Evolutionary conservation across 2,888 invertebrate genomes (phyloP).

Genomic region (Bombylius discolor): DNA sequence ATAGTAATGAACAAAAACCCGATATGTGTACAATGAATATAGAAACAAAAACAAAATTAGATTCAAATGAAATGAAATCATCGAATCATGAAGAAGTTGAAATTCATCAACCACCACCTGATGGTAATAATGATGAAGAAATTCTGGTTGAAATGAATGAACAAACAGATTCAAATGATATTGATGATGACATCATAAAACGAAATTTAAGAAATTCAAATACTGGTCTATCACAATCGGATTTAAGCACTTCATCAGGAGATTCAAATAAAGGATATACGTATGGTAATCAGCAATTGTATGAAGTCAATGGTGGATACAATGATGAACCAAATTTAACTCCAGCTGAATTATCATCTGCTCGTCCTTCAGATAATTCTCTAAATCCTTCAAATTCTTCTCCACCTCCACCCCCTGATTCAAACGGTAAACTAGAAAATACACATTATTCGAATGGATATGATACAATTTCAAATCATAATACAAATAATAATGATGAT

Average conservation of each 20-base stretch:
- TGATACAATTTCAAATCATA: conserved; percentile 7
- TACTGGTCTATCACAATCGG: conserved; percentile 72
- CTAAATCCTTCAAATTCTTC: background rate
- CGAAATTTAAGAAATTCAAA: conserved; percentile 44
- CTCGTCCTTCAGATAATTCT: no score
- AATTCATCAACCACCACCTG: conserved; percentile 33
- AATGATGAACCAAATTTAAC: background rate
- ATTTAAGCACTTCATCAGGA: conserved; percentile 58
- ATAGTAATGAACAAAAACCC: conserved; percentile 23
- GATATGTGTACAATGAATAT: conserved; percentile 31
- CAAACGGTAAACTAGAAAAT: background rate
- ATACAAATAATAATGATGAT: conserved; percentile 12
- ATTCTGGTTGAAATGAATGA: conserved; percentile 22
- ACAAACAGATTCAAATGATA: conserved; percentile 3
- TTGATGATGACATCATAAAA: background rate
- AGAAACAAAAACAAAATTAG: conserved; percentile 27
- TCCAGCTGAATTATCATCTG: background rate
- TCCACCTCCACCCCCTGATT: background rate
- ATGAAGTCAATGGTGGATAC: conserved; percentile 23
- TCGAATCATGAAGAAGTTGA: conserved; percentile 33
- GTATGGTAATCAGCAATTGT: conserved; percentile 67
- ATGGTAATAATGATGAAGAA: conserved; percentile 17
- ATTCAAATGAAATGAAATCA: conserved; percentile 4
- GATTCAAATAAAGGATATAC: conserved; percentile 62
- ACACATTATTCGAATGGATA: background rate